phyloP scores from a whole-genome alignment of 2,888 invertebrate genomes.

The Calliopum simillimum region DNA sequence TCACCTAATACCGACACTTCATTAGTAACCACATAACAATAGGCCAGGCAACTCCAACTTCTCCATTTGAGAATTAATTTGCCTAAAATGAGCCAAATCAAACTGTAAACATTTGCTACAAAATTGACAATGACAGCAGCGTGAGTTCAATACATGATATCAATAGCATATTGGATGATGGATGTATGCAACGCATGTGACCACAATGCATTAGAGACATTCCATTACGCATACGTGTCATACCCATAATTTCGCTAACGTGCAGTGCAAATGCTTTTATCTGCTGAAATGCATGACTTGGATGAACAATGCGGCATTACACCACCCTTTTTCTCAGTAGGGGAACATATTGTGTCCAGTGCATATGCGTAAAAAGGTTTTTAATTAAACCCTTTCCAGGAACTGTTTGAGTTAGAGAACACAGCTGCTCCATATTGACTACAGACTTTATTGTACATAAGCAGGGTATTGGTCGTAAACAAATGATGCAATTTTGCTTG shows the following conservation, averaged over 20 bases:
- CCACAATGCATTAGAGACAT: background rate
- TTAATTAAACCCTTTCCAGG: conserved; percentile 42
- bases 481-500: too few species aligned
- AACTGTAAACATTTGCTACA: background rate
- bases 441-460: too few species aligned
- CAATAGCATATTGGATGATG: too few species aligned
- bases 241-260: too few species aligned
- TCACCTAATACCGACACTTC: background rate
- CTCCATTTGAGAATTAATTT: background rate
- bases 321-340: too few species aligned
- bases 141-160: too few species aligned
- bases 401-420: conserved; percentile 15
- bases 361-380: conserved; percentile 28
- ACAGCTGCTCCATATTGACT: background rate
- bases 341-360: background rate
- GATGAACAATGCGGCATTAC: background rate
- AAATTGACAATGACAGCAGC: too few species aligned
- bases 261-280: background rate
- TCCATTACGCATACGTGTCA: background rate
- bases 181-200: background rate
- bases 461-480: too few species aligned
- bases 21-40: background rate
- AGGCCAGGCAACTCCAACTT: background rate
- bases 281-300: background rate
- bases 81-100: conserved; percentile 25